These are phyloP conservation scores for Sebastes matsubarae DNA, from an alignment of 2,797 vertebrate species.

Conservation along the genomic window DNA sequence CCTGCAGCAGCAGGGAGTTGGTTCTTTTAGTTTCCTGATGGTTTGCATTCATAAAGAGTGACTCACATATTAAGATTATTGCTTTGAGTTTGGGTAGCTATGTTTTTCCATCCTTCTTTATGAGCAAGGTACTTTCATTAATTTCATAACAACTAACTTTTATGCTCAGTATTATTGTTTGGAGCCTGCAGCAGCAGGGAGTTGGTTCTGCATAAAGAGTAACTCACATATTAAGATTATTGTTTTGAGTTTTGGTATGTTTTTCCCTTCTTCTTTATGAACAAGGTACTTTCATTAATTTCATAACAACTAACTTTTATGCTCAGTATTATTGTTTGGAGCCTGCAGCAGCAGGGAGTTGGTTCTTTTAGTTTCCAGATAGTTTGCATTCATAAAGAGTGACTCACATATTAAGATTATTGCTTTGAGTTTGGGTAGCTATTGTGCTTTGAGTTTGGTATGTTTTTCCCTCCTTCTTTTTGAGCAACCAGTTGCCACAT, in stretches of 20 bases:
- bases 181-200: too few species aligned
- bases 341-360: not conserved
- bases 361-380: not conserved
- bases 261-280: too few species aligned
- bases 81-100: not conserved
- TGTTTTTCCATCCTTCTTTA: not conserved
- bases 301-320: not conserved
- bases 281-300: too few species aligned
- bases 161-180: too few species aligned
- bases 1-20: not conserved
- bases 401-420: not conserved
- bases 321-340: too few species aligned
- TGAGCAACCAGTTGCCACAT: not conserved
- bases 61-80: not conserved
- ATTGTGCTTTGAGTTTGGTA: not conserved
- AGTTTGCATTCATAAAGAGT: not conserved
- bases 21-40: not conserved
- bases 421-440: not conserved
- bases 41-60: not conserved
- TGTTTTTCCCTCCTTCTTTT: not conserved
- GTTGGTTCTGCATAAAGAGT: too few species aligned
- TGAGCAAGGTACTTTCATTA: too few species aligned
- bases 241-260: too few species aligned
- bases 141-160: too few species aligned
- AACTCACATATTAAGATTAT: too few species aligned